phyloP scores from a whole-genome alignment of 2,797 vertebrate species.

The Poecile montanus region DNA sequence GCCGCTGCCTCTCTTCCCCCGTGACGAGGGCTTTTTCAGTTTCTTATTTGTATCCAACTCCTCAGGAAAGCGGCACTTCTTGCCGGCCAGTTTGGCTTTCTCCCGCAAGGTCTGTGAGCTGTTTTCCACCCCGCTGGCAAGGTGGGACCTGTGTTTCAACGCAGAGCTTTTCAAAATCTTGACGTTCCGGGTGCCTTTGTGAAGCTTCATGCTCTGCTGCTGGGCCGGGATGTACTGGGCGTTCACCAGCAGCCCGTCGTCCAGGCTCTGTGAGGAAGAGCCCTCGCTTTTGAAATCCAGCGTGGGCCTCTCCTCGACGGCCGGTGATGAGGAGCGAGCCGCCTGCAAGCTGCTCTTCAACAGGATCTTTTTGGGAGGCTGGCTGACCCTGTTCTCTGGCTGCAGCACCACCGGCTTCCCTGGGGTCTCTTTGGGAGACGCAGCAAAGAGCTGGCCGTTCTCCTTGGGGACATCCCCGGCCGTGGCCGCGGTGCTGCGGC shows the following conservation, averaged over 20 bases:
- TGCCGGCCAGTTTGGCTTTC: constrained; percentile 66
- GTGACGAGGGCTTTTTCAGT: constrained; percentile 76
- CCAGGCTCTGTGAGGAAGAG: constrained; percentile 84
- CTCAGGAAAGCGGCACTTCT: constrained; percentile 79
- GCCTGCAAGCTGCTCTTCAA: constrained; percentile 70
- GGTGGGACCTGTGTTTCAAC: constrained; percentile 66
- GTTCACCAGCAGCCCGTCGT: constrained; percentile 79
- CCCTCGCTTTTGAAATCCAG: constrained; percentile 81
- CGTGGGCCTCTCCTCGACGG: constrained; percentile 63
- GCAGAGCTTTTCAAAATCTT: constrained; percentile 76
- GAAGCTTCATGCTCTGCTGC: constrained; percentile 74
- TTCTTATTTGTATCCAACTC: constrained; percentile 77
- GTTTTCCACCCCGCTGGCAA: constrained; percentile 62
- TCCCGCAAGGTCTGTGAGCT: constrained; percentile 68
- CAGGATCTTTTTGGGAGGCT: constrained; percentile 71
- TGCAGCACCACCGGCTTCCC: constrained; percentile 43
- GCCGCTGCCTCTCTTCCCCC: constrained; percentile 71
- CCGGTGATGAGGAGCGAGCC: background rate
- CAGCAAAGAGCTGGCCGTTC: background rate
- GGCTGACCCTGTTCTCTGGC: constrained; percentile 73
- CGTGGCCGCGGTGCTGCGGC: background rate
- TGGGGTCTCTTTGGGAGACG: constrained; percentile 73
- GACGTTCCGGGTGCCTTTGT: constrained; percentile 76
- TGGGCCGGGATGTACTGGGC: constrained; percentile 77
- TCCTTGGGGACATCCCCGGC: constrained; percentile 73